These are phyloP conservation scores for Morone chrysops DNA, from an alignment of 2,113 vertebrate genomes.

Conservation along the genomic window DNA sequence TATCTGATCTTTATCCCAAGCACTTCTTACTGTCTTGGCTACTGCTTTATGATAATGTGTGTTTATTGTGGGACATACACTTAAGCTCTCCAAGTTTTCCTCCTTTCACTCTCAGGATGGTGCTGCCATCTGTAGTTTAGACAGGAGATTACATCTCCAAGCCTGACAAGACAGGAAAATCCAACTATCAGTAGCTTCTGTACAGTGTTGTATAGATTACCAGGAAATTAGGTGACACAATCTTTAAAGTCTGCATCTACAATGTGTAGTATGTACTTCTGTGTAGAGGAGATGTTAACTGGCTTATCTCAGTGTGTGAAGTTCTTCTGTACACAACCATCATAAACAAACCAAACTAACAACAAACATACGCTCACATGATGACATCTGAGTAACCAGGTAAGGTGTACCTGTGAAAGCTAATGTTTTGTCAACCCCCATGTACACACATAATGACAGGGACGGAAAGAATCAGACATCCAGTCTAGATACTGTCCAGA, in stretches of 20 bases:
- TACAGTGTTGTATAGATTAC: not conserved
- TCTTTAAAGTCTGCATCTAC: not conserved
- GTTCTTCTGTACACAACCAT: too few relatives aligned
- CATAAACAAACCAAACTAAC: too few relatives aligned
- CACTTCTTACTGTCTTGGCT: not conserved
- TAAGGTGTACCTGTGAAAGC: too few relatives aligned
- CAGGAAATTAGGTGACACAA: not conserved
- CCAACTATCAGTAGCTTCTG: not conserved
- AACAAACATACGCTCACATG: too few relatives aligned
- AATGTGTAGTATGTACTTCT: not conserved
- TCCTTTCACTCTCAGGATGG: not conserved
- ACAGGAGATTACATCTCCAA: not conserved
- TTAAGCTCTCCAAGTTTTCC: not conserved
- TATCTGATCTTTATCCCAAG: not conserved
- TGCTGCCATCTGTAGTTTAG: conserved; percentile 23
- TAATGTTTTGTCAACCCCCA: too few relatives aligned
- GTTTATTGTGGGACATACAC: not conserved
- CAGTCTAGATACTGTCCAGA: too few relatives aligned
- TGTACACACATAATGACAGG: too few relatives aligned
- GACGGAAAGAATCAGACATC: too few relatives aligned
- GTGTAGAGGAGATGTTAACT: not conserved
- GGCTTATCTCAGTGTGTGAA: not conserved
- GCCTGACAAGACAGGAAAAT: not conserved
- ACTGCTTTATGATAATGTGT: not conserved
- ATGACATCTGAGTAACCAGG: too few relatives aligned